These are phyloP conservation scores for Phyllostomus discolor DNA, from an alignment of 2,113 vertebrate genomes.

Conservation along the genomic window DNA sequence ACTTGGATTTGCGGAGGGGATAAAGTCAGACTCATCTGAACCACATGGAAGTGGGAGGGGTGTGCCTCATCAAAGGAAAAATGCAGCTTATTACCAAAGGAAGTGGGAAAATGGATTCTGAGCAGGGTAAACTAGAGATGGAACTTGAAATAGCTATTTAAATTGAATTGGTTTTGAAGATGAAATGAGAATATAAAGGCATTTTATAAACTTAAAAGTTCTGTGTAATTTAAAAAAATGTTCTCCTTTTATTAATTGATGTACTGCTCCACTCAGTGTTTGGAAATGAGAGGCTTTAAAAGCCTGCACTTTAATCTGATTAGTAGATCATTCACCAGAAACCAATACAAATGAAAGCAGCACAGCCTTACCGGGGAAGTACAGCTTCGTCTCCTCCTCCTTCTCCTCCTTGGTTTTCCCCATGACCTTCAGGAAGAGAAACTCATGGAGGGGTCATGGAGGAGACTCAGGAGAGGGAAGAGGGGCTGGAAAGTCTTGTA, in stretches of 20 bases:
- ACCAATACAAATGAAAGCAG: constrained; percentile 33
- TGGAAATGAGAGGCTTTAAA: constrained; percentile 58
- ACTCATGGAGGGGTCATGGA: background rate
- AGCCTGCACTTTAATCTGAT: constrained; percentile 58
- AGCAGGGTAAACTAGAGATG: background rate
- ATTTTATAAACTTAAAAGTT: constrained; percentile 54
- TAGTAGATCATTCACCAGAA: constrained; percentile 30
- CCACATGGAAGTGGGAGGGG: background rate
- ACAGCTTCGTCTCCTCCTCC: background rate
- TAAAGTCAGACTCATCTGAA: background rate
- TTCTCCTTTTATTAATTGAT: constrained; percentile 58
- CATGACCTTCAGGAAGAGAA: background rate
- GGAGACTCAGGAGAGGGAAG: background rate
- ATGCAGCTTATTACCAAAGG: background rate
- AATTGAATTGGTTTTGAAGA: constrained; percentile 43
- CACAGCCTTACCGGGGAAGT: background rate
- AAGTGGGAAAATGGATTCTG: background rate
- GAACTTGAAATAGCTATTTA: constrained; percentile 42
- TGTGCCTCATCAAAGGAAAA: background rate
- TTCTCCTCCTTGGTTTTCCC: background rate
- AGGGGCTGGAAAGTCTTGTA: background rate
- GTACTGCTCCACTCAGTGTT: constrained; percentile 23
- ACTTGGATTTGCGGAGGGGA: background rate
- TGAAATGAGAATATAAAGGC: constrained; percentile 44
- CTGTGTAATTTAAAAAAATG: background rate